Base-by-base conservation (phyloP, 2,113 vertebrate genomes). In the Pao palembangensis region DNA sequence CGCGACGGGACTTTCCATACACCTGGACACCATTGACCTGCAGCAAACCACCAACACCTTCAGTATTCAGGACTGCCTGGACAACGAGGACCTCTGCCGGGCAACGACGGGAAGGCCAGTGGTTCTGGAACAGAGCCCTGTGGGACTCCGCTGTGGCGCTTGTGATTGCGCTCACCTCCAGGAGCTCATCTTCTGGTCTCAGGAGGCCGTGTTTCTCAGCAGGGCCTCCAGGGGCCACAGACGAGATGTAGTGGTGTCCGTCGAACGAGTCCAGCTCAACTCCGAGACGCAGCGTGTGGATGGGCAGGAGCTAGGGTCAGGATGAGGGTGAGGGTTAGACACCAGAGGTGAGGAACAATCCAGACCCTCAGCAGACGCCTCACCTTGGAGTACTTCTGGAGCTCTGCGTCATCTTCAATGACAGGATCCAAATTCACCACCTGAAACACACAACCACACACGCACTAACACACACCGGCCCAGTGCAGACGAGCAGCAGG, bases 321-420 rank as follows among this genome's bases (percentile, higher is more conserved):
- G 5, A 15, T 3, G 51, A 50, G 18, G 5, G n/a, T 3, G 51
- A 50, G 18, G 8, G 18, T 28, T 28, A 28, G 25, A 28, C 1
- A 7, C 5, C 25, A 1, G 5, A 6, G 6, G 3, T 28, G 5
- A 28, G 25, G 2, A 4, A 7, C 25, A 28, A 7, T 4, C 25
- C 25, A 28, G 25, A 28, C 25, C 3, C 25, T 38, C 34, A 38
- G 13, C 44, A 16, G 44, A 28, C 11, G 13, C 44, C 53, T 67
- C 85, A 98, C 96, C 93, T 98, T 98, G 0, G 95, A 98, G 71
- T 92, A 98, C 49, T 93, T 98, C 86, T 96, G 96, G 53, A 98
- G 90, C 65, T 98, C 94, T 1, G 76, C 91, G 56, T 98, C 94
- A 5, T 95, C 93, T 51, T 89, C 93, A 48, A 96, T 94, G 55